Evolutionary conservation across 2,113 vertebrate genomes (phyloP).

Genomic region (Tyrannus savana): DNA sequence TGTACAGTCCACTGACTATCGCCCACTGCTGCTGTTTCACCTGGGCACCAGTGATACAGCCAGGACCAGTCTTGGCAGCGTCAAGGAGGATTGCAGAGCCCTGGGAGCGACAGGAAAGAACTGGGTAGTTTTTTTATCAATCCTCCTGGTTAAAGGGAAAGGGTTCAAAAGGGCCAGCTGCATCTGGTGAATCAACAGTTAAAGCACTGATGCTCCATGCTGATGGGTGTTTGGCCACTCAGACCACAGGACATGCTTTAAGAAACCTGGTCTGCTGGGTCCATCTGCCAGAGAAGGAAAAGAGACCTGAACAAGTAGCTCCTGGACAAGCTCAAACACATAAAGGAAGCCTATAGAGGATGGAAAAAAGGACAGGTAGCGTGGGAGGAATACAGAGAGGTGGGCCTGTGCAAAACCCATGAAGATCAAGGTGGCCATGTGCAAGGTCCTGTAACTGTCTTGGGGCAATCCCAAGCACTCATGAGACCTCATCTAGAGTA

Average conservation of each 20-base stretch:
- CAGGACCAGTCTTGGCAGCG: background rate
- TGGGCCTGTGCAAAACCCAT: background rate
- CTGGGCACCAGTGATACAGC: background rate
- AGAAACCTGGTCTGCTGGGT: background rate
- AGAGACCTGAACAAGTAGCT: background rate
- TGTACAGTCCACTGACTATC: background rate
- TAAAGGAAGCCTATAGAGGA: background rate
- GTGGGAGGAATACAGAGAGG: background rate
- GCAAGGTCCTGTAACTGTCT: background rate
- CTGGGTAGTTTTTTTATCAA: background rate
- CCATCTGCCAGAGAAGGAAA: background rate
- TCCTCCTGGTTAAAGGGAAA: background rate
- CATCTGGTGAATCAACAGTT: background rate
- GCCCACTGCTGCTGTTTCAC: background rate
- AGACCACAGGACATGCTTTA: background rate
- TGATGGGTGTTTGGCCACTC: fast-evolving
- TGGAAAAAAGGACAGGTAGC: background rate
- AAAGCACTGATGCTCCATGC: background rate
- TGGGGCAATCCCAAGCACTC: background rate
- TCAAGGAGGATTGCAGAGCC: background rate
- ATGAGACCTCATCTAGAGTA: background rate
- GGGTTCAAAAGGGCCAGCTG: background rate
- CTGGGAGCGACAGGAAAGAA: background rate
- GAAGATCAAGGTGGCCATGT: background rate
- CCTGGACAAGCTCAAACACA: background rate